These are phyloP conservation scores for Pyrgus malvae DNA, from an alignment of 2,888 invertebrate genomes.

Conservation along the genomic window DNA sequence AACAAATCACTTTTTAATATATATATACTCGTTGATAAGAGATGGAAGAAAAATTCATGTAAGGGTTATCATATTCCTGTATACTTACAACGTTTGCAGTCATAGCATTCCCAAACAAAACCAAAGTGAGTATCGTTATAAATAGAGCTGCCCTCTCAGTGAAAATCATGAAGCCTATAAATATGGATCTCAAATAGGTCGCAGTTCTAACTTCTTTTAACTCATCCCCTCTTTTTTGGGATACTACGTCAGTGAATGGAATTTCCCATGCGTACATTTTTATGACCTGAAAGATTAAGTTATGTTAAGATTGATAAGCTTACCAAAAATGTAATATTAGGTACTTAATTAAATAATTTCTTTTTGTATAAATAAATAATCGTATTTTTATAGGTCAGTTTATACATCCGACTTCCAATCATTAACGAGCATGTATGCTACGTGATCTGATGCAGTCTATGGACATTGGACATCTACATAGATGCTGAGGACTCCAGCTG, in stretches of 20 bases:
- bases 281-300: slow-evolving; percentile 84
- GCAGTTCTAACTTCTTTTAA: slow-evolving; percentile 81
- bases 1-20: too few species aligned
- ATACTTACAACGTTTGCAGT: slow-evolving; percentile 86
- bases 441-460: too few species aligned
- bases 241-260: slow-evolving; percentile 91
- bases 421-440: too few species aligned
- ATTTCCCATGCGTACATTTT: slow-evolving; percentile 99
- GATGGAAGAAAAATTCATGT: too few species aligned
- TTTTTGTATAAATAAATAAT: too few species aligned
- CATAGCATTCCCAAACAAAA: slow-evolving; percentile 84
- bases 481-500: too few species aligned
- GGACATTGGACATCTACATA: too few species aligned
- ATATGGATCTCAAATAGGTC: slow-evolving; percentile 84
- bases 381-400: too few species aligned
- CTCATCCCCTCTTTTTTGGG: slow-evolving; percentile 84
- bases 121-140: slow-evolving; percentile 86
- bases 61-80: too few species aligned
- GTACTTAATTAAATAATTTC: neutral
- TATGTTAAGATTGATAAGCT: neutral
- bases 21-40: too few species aligned
- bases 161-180: slow-evolving; percentile 89
- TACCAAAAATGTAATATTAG: neutral
- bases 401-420: too few species aligned
- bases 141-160: slow-evolving; percentile 91